Conservation (phyloP, 2,888 invertebrate species). For the Ametastegia equiseti region DNA sequence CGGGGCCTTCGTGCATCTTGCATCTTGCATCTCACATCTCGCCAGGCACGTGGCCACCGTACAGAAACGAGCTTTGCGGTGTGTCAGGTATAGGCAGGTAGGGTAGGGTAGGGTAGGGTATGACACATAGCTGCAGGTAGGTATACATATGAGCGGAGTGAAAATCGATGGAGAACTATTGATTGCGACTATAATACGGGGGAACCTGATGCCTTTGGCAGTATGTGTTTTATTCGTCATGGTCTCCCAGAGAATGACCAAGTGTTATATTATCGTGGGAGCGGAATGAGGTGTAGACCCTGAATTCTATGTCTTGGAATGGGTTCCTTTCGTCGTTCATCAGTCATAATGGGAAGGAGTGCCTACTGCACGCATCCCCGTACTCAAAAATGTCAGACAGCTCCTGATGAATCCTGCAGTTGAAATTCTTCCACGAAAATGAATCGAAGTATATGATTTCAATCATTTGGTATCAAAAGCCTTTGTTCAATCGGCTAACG, state of each 20-base stretch:
- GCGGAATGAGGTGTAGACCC: not conserved
- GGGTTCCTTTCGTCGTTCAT: too few relatives aligned
- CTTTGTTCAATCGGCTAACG: too few relatives aligned
- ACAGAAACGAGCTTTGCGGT: not conserved
- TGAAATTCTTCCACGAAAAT: too few relatives aligned
- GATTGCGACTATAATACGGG: not conserved
- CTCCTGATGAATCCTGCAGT: too few relatives aligned
- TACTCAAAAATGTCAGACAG: too few relatives aligned
- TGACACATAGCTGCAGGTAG: conserved; percentile 12
- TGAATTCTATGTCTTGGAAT: not conserved
- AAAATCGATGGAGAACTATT: conserved; percentile 18
- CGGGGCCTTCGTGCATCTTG: conserved; percentile 58
- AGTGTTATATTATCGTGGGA: not conserved
- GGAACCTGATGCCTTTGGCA: too few relatives aligned
- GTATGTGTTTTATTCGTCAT: not conserved
- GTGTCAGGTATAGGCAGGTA: too few relatives aligned
- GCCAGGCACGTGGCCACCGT: conserved; percentile 12
- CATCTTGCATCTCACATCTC: not conserved
- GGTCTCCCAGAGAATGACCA: not conserved
- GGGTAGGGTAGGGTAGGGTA: not conserved
- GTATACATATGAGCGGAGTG: not conserved
- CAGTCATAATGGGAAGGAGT: too few relatives aligned
- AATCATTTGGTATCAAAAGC: too few relatives aligned
- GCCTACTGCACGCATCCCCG: too few relatives aligned
- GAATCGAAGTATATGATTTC: too few relatives aligned